Conservation (phyloP, 2,888 invertebrate genomes). For the Chorisops tibialis region DNA sequence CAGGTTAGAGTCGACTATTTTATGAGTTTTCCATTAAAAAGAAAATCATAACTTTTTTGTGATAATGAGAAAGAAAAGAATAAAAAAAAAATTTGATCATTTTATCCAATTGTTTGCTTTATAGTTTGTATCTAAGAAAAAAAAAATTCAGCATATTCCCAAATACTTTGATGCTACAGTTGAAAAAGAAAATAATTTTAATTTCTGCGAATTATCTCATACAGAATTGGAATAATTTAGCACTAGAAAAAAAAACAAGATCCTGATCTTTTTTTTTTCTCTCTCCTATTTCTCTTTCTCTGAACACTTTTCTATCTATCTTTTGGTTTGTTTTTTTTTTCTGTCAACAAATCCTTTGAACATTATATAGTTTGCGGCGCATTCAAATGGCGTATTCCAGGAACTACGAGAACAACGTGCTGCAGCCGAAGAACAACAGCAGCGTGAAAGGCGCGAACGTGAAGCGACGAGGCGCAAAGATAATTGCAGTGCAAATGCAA, state of each 20-base stretch:
- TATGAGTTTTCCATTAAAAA: slow-evolving; percentile 27
- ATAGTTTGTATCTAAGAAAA: no score
- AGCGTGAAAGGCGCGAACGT: slow-evolving; percentile 74
- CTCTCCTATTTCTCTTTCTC: slow-evolving; percentile 29
- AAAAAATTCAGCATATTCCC: no score
- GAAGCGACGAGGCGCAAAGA: slow-evolving; percentile 91
- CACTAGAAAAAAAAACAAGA: no score
- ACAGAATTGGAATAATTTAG: no score
- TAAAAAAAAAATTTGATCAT: no score
- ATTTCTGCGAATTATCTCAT: no score
- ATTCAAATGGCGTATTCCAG: slow-evolving; percentile 55
- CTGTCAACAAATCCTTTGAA: slow-evolving; percentile 42
- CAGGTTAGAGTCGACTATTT: slow-evolving; percentile 59
- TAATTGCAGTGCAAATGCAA: slow-evolving; percentile 94
- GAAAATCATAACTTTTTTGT: slow-evolving; percentile 8
- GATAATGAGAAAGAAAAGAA: neutral
- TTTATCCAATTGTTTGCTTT: no score
- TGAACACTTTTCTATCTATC: slow-evolving; percentile 18
- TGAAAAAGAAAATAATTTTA: no score
- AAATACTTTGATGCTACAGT: no score
- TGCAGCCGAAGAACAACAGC: slow-evolving; percentile 74
- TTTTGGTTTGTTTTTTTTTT: slow-evolving; percentile 35
- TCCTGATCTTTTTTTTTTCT: no score
- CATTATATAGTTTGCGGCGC: slow-evolving; percentile 53
- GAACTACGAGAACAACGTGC: slow-evolving; percentile 87